A percentile compares a stretch with the other conserved stretches of the same genome.
These are phyloP conservation scores for Hyphantria cunea DNA, from an alignment of 1,140 invertebrate species.

Conservation along the genomic window DNA sequence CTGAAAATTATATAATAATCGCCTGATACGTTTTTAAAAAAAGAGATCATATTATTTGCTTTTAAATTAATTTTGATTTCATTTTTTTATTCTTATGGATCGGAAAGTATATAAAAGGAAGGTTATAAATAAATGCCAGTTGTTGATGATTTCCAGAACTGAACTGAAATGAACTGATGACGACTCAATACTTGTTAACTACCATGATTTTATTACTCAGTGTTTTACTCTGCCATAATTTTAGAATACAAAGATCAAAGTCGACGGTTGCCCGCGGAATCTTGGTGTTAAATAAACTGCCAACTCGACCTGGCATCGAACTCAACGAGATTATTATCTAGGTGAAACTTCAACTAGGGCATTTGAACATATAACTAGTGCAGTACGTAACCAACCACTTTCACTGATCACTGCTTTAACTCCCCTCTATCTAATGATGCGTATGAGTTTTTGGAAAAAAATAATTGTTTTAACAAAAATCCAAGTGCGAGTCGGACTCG, in stretches of 20 bases:
- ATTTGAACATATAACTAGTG: slow-evolving; percentile 39
- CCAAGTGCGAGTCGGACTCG: too few relatives aligned
- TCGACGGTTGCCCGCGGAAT: slow-evolving; percentile 39
- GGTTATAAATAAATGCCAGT: too few relatives aligned
- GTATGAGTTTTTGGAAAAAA: slow-evolving; percentile 4
- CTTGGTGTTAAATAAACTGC: slow-evolving; percentile 46
- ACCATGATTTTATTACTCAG: too few relatives aligned
- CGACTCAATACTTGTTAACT: too few relatives aligned
- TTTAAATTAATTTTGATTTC: too few relatives aligned
- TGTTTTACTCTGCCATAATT: slow-evolving; percentile 21
- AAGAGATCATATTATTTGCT: too few relatives aligned
- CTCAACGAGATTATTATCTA: slow-evolving; percentile 54
- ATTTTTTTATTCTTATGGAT: too few relatives aligned
- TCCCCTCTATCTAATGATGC: slow-evolving; percentile 20
- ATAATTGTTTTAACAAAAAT: neutral
- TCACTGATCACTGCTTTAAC: slow-evolving; percentile 54
- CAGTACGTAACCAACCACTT: slow-evolving; percentile 54
- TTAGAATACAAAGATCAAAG: slow-evolving; percentile 47
- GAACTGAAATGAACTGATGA: too few relatives aligned
- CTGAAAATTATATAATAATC: too few relatives aligned
- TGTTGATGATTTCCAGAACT: too few relatives aligned
- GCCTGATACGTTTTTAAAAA: too few relatives aligned
- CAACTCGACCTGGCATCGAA: slow-evolving; percentile 53
- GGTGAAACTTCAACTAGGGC: slow-evolving; percentile 61
- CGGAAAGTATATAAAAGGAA: too few relatives aligned